Conservation (phyloP, 2,797 vertebrate genomes). For the Gallirallus australis region DNA sequence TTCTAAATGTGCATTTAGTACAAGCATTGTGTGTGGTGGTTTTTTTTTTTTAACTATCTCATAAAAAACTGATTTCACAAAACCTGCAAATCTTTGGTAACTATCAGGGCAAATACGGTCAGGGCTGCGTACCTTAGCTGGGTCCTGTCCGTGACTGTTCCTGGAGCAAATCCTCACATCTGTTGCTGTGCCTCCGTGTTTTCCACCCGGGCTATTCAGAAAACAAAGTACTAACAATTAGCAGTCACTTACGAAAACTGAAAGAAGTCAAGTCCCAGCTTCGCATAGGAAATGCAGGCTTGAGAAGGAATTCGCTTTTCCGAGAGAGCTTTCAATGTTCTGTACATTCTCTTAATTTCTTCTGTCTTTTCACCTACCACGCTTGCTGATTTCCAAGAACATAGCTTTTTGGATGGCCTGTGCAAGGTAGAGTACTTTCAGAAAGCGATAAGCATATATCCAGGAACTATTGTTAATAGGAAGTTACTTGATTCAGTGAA, state of each 20-base stretch:
- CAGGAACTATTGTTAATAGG: not conserved
- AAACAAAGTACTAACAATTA: not conserved
- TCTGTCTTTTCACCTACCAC: not conserved
- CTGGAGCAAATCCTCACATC: not conserved
- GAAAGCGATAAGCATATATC: not conserved
- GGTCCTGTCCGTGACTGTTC: not conserved
- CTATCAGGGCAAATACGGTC: accelerated
- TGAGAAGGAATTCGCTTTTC: not conserved
- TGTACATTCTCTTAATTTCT: not conserved
- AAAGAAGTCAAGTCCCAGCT: not conserved
- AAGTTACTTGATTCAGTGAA: not conserved
- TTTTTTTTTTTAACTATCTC: not conserved
- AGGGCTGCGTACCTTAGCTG: not conserved
- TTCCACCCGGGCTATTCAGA: not conserved
- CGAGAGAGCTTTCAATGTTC: not conserved
- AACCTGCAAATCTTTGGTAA: not conserved
- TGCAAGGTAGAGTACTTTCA: not conserved
- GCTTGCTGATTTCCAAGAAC: not conserved
- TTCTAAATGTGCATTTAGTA: not conserved
- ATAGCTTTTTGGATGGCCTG: not conserved
- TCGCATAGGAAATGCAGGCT: not conserved
- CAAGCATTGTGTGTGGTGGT: not conserved
- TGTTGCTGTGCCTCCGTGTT: not conserved
- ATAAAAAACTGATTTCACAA: not conserved
- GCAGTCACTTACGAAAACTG: not conserved